Base-by-base conservation (phyloP, 2,113 vertebrate species). In the Charadrius vociferus region DNA sequence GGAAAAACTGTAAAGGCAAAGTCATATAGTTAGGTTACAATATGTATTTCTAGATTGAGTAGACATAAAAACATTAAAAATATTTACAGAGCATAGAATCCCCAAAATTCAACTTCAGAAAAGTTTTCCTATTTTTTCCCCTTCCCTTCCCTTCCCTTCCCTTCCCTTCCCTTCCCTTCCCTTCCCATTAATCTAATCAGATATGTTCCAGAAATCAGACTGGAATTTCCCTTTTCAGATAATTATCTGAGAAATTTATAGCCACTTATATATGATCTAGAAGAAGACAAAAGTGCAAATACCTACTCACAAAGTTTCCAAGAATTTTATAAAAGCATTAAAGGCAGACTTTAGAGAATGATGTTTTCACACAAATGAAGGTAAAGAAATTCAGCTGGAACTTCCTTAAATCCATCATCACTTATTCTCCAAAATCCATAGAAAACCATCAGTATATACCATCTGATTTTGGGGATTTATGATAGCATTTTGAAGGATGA, bases 11-110 rank as follows among this genome's bases (percentile, higher is more conserved):
- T 39, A 75, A 95, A 74, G 45, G 9, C 4, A 41, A 83, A 91
- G 2, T 39, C 3, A 18, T 36, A 22, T 11, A 6, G 4, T 47
- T 79, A 9, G 1, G 7, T 66, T 61, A 8, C n/a, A 80, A 1
- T 30, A 49, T 27, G 4, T 80, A 75, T 66, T 88, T 83, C 17
- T 71, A 55, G 32, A 56, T 13, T 37, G 18, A 72, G 9, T 37
- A 62, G 27, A 53, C 4, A 27, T 59, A 53, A 86, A 13, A 15
- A 34, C 3, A 45, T 49, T 18, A 36, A 50, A 86, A 55, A 72
- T 45, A n/a, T 6, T 37, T 81, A 52, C n/a, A n/a, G 13, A 1
- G 0, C 56, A n/a, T 22, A 56, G 39, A 67, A 39, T 7, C 3
- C 4, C 7, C 10, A 21, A 59, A 71, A 45, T 4, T 3, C 24